These are phyloP conservation scores for Circaetus gallicus DNA, from an alignment of 2,113 vertebrate species.

Conservation along the genomic window DNA sequence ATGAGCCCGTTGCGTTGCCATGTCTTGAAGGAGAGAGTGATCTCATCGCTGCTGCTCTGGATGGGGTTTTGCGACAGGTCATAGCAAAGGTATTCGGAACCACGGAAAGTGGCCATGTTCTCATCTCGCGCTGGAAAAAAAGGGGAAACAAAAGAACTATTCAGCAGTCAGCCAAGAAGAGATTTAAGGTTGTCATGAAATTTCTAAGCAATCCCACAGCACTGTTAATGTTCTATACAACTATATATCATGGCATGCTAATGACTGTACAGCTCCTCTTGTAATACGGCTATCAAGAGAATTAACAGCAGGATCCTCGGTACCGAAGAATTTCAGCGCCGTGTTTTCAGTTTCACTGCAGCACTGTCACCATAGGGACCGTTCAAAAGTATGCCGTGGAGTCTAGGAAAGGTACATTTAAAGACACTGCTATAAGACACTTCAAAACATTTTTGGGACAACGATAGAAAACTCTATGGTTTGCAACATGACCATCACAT, in stretches of 20 bases:
- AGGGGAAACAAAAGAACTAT: neutral
- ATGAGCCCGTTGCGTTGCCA: constrained; percentile 97
- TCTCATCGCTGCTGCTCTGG: constrained; percentile 98
- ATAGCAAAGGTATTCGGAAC: constrained; percentile 97
- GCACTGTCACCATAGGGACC: constrained; percentile 14
- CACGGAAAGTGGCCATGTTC: constrained; percentile 95
- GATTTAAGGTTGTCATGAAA: neutral
- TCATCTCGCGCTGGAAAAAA: constrained; percentile 86
- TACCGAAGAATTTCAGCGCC: neutral
- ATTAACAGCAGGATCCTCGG: neutral
- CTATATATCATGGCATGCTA: neutral
- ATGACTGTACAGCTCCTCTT: neutral
- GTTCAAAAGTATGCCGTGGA: neutral
- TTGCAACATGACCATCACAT: neutral
- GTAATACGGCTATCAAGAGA: neutral
- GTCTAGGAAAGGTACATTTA: neutral
- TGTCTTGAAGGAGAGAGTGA: constrained; percentile 97
- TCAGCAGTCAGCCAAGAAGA: neutral
- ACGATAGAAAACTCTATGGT: neutral
- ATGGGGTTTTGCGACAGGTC: constrained; percentile 98
- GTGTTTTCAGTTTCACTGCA: neutral
- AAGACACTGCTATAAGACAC: neutral
- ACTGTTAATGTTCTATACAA: neutral
- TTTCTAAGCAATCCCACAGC: neutral
- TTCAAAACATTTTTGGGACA: neutral